A percentile compares a stretch with the other conserved stretches of the same genome.
Conservation (phyloP, 2,113 vertebrate genomes). For the Strigops habroptila region DNA sequence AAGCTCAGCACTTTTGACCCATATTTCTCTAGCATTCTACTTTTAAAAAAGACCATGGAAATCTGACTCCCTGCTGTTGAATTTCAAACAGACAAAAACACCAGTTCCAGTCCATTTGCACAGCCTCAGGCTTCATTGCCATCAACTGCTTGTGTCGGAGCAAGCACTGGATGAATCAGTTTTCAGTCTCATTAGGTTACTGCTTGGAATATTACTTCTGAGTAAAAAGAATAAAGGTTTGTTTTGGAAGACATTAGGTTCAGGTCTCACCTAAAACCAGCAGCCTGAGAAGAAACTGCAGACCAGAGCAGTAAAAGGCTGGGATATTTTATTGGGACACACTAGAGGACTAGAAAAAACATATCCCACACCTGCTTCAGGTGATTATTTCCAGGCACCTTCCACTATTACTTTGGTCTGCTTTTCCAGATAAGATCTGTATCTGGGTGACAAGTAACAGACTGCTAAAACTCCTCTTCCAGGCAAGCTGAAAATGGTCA, state of each 20-base stretch:
- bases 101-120: background rate
- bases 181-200: background rate
- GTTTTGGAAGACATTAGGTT: background rate
- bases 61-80: background rate
- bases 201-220: background rate
- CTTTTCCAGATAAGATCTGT: background rate
- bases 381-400: background rate
- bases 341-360: background rate
- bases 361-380: background rate
- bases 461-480: background rate
- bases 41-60: background rate
- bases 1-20: background rate
- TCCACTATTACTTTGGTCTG: background rate
- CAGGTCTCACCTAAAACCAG: background rate
- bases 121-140: background rate
- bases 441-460: conserved; percentile 4
- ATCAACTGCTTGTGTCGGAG: background rate
- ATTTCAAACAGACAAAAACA: background rate
- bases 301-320: no score
- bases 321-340: background rate
- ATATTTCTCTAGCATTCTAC: background rate
- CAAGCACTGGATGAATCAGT: background rate
- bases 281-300: background rate
- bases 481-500: background rate
- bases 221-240: background rate